These are phyloP conservation scores for Marisa cornuarietis DNA, from an alignment of 1,140 invertebrate species.

Conservation along the genomic window DNA sequence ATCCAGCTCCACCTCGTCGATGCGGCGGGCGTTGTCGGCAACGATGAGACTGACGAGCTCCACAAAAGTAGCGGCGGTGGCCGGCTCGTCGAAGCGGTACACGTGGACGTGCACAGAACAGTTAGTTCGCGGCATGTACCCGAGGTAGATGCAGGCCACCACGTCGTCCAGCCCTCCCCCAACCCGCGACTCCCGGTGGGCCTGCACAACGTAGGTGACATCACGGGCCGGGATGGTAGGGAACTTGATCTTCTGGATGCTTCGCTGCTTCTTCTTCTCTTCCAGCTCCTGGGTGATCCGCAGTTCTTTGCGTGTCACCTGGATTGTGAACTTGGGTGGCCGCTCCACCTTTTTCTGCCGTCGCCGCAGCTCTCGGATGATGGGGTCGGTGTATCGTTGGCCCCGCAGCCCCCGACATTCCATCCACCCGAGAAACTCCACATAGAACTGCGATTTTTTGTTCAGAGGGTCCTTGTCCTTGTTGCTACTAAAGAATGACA, in stretches of 20 bases:
- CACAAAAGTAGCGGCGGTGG: conserved; percentile 87
- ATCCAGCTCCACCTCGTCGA: conserved; percentile 56
- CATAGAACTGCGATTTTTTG: conserved; percentile 93
- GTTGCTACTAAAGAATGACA: background rate
- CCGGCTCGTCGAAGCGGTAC: conserved; percentile 91
- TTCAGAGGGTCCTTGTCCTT: conserved; percentile 19
- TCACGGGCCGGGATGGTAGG: conserved; percentile 57
- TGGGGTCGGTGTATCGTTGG: conserved; percentile 81
- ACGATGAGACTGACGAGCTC: conserved; percentile 84
- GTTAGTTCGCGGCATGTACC: conserved; percentile 80
- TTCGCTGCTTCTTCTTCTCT: conserved; percentile 48
- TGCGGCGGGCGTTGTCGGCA: conserved; percentile 78
- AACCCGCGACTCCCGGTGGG: conserved; percentile 20
- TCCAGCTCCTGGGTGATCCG: conserved; percentile 85
- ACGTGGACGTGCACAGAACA: conserved; percentile 88
- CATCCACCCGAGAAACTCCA: conserved; percentile 96
- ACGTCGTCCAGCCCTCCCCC: conserved; percentile 73
- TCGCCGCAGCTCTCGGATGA: conserved; percentile 84
- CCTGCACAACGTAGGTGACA: conserved; percentile 55
- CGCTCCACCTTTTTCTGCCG: conserved; percentile 78
- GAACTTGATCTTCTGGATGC: conserved; percentile 57
- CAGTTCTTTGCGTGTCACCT: conserved; percentile 87
- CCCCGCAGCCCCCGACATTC: conserved; percentile 90
- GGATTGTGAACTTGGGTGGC: conserved; percentile 76
- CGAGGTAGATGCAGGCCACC: conserved; percentile 84